Evolutionary conservation across 1,140 invertebrate genomes (phyloP).

Genomic region (Oryzaephilus surinamensis): DNA sequence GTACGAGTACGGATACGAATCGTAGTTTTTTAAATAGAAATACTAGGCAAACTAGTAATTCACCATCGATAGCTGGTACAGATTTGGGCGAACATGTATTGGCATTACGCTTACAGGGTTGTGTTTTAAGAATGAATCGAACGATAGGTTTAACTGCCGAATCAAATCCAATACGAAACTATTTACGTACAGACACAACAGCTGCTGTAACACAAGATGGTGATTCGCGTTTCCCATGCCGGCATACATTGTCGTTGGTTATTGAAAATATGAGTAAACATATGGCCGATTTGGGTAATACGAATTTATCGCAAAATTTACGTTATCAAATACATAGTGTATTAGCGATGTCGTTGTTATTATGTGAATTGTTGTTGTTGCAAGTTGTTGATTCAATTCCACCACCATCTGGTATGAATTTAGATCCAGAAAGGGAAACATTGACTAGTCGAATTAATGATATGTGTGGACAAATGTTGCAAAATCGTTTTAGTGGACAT

Average conservation of each 20-base stretch:
- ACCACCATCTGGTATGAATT: conserved; percentile 24
- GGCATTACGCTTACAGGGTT: conserved; percentile 23
- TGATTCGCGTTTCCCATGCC: conserved; percentile 24
- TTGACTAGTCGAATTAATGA: conserved; percentile 27
- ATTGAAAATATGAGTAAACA: conserved; percentile 28
- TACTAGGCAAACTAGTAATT: neutral
- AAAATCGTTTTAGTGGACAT: conserved; percentile 19
- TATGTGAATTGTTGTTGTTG: conserved; percentile 29
- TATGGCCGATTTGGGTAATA: conserved; percentile 19
- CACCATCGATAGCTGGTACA: conserved; percentile 1
- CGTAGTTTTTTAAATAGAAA: neutral
- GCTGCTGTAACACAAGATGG: conserved; percentile 26
- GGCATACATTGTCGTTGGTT: conserved; percentile 35
- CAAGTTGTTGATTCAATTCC: conserved; percentile 33
- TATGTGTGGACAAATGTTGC: conserved; percentile 28
- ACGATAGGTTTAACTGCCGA: conserved; percentile 19
- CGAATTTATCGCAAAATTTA: conserved; percentile 13
- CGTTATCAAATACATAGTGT: conserved; percentile 22
- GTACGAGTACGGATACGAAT: too few species aligned
- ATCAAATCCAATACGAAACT: conserved; percentile 5
- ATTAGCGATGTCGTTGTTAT: conserved; percentile 25
- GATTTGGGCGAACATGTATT: conserved; percentile 27
- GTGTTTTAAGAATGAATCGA: conserved; percentile 22
- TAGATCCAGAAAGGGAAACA: conserved; percentile 26
- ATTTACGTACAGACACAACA: conserved; percentile 13